A percentile compares a stretch with the other conserved stretches of the same genome.
Evolutionary conservation across 1,140 invertebrate species (phyloP).

Genomic region (Drosophila ohnishii): DNA sequence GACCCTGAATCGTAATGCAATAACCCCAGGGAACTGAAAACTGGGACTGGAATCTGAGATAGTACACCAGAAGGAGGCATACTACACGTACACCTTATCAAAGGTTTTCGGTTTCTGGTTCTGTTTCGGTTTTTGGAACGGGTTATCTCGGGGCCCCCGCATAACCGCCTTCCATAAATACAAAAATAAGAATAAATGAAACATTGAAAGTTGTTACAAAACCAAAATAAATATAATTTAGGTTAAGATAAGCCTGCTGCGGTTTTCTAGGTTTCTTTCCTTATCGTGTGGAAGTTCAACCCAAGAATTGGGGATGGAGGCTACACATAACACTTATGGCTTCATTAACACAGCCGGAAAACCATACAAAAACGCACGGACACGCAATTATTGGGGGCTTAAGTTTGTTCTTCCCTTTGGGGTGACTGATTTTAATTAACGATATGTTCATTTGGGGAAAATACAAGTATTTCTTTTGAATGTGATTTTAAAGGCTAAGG

Average conservation of each 20-base stretch:
- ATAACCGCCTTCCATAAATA: conserved; percentile 26
- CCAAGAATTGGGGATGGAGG: conserved; percentile 10
- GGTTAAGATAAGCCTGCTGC: conserved; percentile 32
- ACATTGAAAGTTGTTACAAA: conserved; percentile 34
- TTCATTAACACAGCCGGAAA: conserved; percentile 40
- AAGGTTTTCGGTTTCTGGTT: conserved; percentile 20
- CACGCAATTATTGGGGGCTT: conserved; percentile 6
- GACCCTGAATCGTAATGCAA: conserved; percentile 45
- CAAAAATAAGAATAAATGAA: conserved; percentile 9
- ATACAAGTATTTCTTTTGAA: no score
- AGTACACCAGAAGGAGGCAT: conserved; percentile 14
- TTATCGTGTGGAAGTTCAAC: conserved; percentile 30
- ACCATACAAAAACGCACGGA: conserved; percentile 10
- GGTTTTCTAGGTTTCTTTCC: conserved; percentile 7
- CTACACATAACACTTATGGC: conserved; percentile 27
- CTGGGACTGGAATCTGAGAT: conserved; percentile 22
- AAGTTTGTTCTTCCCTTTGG: conserved; percentile 4
- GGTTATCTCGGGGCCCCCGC: conserved; percentile 26
- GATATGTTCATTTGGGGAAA: not conserved
- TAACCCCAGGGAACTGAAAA: conserved; percentile 29
- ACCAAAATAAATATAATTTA: conserved; percentile 31
- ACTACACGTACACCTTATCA: conserved; percentile 14
- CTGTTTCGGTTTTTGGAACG: conserved; percentile 22
- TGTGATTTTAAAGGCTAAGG: not conserved
- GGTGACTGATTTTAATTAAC: not conserved